phyloP scores from a whole-genome alignment of 1,140 invertebrate species.

The Drosophila navojoa region DNA sequence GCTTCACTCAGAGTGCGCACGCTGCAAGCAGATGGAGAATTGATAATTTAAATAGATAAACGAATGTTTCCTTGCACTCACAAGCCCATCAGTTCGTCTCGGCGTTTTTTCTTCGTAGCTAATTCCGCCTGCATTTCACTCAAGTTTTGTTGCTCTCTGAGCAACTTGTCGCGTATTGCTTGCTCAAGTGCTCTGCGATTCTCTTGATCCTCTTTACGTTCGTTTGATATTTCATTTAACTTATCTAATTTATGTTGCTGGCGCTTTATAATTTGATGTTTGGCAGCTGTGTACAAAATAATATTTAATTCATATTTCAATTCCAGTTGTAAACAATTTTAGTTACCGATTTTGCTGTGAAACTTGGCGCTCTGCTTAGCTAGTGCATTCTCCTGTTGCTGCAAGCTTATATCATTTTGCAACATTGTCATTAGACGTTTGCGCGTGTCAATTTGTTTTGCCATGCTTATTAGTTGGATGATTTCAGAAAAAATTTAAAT shows the following conservation, averaged over 20 bases:
- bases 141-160: conserved; percentile 17
- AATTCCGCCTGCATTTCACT: conserved; percentile 13
- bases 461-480: conserved; percentile 16
- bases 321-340: not conserved
- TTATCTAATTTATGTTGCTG: conserved; percentile 36
- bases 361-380: conserved; percentile 42
- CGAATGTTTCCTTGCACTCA: conserved; percentile 17
- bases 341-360: conserved; percentile 38
- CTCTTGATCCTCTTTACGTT: conserved; percentile 28
- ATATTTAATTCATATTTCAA: not conserved
- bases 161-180: conserved; percentile 21
- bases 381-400: conserved; percentile 18
- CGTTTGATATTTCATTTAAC: not conserved
- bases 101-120: not conserved
- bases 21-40: conserved; percentile 26
- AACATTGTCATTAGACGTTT: conserved; percentile 40
- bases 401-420: conserved; percentile 26
- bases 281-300: conserved; percentile 7
- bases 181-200: conserved; percentile 7
- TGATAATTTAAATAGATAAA: not conserved
- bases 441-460: conserved; percentile 15
- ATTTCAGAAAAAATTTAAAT: conserved; percentile 29
- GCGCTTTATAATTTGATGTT: not conserved
- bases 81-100: conserved; percentile 39
- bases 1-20: conserved; percentile 51